Percentiles rank a stretch among this genome's conserved stretches.
phyloP scores from a whole-genome alignment of 2,888 invertebrate genomes.

The Lasioglossum calceatum region DNA sequence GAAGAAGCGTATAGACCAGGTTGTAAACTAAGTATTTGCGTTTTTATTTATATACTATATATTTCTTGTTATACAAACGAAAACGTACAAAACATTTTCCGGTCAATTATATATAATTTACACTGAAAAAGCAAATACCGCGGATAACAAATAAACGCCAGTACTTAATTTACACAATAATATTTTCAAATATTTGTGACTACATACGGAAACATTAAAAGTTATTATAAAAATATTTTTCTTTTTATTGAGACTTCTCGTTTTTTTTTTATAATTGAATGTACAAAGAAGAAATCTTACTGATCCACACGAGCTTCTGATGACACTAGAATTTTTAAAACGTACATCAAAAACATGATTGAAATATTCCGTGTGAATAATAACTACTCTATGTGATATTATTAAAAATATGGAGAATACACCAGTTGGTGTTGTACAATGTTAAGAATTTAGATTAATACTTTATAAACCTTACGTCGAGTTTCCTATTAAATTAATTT shows the following conservation, averaged over 20 bases:
- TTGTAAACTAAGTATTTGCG: slow-evolving; percentile 2
- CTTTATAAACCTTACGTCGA: slow-evolving; percentile 43
- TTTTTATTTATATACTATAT: neutral
- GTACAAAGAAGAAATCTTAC: slow-evolving; percentile 22
- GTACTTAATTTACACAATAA: neutral
- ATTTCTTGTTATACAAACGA: neutral
- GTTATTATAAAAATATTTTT: slow-evolving; percentile 14
- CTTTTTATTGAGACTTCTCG: neutral
- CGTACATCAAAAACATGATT: slow-evolving; percentile 38
- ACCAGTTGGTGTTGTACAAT: slow-evolving; percentile 53
- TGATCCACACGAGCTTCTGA: slow-evolving; percentile 41
- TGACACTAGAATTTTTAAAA: slow-evolving; percentile 50
- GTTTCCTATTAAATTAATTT: slow-evolving; percentile 35
- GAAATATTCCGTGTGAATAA: slow-evolving; percentile 54
- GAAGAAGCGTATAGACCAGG: neutral
- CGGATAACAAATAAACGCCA: neutral
- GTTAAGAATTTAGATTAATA: slow-evolving; percentile 51
- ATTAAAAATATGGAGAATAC: slow-evolving; percentile 54
- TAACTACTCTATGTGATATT: slow-evolving; percentile 62
- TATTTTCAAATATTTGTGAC: neutral
- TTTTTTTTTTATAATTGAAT: slow-evolving; percentile 4
- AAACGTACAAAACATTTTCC: neutral
- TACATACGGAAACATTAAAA: neutral
- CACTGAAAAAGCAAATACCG: neutral
- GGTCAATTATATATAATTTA: neutral